Conservation (phyloP, 2,797 vertebrate species). For the Margarornis squamiger region DNA sequence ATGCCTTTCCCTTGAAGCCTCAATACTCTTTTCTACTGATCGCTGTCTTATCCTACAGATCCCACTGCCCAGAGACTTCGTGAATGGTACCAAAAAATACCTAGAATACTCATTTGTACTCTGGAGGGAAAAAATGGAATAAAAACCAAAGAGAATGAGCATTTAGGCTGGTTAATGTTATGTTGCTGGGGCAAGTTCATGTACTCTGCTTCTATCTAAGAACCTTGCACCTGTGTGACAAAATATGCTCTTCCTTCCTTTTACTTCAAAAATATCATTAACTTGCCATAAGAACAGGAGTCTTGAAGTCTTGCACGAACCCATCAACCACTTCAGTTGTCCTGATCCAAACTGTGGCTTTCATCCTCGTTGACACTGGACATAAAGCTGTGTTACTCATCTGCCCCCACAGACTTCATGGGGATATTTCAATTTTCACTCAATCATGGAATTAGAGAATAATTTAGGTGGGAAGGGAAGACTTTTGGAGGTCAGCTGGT, state of each 20-base stretch:
- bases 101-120: background rate
- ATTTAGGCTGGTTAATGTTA: background rate
- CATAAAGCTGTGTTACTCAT: background rate
- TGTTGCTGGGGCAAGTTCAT: background rate
- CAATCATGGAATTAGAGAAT: rapidly evolving
- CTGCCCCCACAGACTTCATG: too few relatives aligned
- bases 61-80: background rate
- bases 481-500: background rate
- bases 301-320: background rate
- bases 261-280: background rate
- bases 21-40: background rate
- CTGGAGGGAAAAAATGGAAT: background rate
- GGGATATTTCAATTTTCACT: background rate
- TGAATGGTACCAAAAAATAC: background rate
- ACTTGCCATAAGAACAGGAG: background rate
- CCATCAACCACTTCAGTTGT: background rate
- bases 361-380: background rate
- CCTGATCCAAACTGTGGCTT: background rate
- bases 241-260: background rate
- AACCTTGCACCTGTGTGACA: background rate
- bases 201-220: background rate
- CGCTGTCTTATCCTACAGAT: background rate
- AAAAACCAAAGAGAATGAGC: background rate
- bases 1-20: background rate
- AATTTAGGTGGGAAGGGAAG: background rate